Evolutionary conservation across 2,113 vertebrate genomes (phyloP).

Genomic region (Felis catus): F.catus_Fca126_mat1.0 CM031419.1:101427501-101428000

Average conservation of each 20-base stretch:
- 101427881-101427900: not conserved
- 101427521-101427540: conserved; percentile 32
- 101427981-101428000: too few species aligned
- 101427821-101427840: not conserved
- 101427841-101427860: not conserved
- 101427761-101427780: not conserved
- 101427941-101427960: not conserved
- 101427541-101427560: conserved; percentile 5
- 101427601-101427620: not conserved
- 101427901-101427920: not conserved
- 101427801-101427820: not conserved
- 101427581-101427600: not conserved
- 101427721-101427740: not conserved
- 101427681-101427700: not conserved
- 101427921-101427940: not conserved
- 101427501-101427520: not conserved
- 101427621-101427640: not conserved
- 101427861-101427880: not conserved
- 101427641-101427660: not conserved
- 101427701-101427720: not conserved
- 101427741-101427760: not conserved
- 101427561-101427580: not conserved
- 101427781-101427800: conserved; percentile 30
- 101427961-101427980: too few species aligned
- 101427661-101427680: not conserved